Percentiles rank a stretch among this genome's conserved stretches.
Conservation (phyloP, 2,797 vertebrate species). For the Nannoperca australis region DNA sequence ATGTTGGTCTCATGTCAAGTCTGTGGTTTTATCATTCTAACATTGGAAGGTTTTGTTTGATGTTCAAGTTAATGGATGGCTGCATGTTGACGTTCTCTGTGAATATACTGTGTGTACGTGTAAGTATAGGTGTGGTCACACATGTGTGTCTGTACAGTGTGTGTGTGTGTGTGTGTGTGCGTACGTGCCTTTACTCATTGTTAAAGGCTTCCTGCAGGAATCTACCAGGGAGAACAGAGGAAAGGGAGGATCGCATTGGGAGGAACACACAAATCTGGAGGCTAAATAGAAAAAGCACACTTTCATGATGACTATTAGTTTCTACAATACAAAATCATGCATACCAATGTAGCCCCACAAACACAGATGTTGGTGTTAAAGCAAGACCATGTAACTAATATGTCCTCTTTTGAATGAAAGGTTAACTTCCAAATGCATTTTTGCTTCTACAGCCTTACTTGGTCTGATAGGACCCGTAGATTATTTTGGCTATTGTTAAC, state of each 20-base stretch:
- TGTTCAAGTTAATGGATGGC: constrained; percentile 20
- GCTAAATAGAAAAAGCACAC: constrained; percentile 33
- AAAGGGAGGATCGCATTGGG: constrained; percentile 77
- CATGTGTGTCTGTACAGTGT: constrained; percentile 4
- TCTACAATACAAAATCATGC: background rate
- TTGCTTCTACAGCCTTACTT: background rate
- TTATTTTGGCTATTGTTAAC: background rate
- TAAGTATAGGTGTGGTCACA: constrained; percentile 16
- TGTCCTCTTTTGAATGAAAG: background rate
- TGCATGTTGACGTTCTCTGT: constrained; percentile 10
- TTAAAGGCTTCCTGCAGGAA: constrained; percentile 79
- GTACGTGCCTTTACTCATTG: constrained; percentile 63
- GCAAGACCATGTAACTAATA: background rate
- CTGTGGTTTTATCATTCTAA: constrained; percentile 23
- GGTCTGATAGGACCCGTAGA: too few species aligned
- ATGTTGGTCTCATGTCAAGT: constrained; percentile 7
- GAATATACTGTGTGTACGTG: constrained; percentile 20
- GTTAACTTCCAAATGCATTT: background rate
- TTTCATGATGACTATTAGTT: constrained; percentile 13
- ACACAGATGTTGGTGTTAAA: background rate
- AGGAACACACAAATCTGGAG: constrained; percentile 64
- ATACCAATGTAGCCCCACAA: background rate
- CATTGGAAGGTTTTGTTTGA: constrained; percentile 32
- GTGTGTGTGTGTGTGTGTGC: too few species aligned
- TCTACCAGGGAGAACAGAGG: constrained; percentile 64